Conservation (phyloP, 2,888 invertebrate genomes). For the Polylopha cassiicola region DNA sequence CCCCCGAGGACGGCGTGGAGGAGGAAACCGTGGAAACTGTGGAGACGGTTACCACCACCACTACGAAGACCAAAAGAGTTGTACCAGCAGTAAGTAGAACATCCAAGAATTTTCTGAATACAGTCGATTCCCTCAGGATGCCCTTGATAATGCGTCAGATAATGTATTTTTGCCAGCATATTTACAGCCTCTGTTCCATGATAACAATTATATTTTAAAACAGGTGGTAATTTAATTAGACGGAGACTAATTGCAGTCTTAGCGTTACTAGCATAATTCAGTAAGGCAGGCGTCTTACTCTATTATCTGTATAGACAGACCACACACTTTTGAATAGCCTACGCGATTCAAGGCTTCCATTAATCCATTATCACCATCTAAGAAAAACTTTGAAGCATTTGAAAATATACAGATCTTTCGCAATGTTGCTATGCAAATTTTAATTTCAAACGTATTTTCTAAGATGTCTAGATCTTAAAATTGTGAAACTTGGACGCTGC, state of each 20-base stretch:
- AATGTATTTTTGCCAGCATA: conserved; percentile 47
- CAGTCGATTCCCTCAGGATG: conserved; percentile 20
- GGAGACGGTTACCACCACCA: conserved; percentile 65
- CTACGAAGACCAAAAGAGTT: conserved; percentile 41
- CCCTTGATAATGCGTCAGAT: conserved; percentile 48
- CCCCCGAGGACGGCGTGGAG: conserved; percentile 37
- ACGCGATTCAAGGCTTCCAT: too few species aligned
- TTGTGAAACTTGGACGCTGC: too few species aligned
- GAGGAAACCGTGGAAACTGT: conserved; percentile 56
- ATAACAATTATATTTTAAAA: conserved; percentile 35
- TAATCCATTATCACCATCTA: too few species aligned
- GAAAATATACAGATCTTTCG: too few species aligned
- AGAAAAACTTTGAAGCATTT: too few species aligned
- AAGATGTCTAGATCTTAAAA: too few species aligned
- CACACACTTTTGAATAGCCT: too few species aligned
- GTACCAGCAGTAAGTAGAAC: conserved; percentile 52
- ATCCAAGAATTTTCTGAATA: not conserved
- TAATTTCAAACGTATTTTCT: too few species aligned
- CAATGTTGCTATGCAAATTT: too few species aligned
- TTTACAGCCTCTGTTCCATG: conserved; percentile 34
- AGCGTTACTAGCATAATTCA: conserved; percentile 7
- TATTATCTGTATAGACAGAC: too few species aligned
- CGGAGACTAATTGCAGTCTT: conserved; percentile 18
- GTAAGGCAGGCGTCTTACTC: too few species aligned
- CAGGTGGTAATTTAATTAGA: conserved; percentile 27